A percentile compares a stretch with the other conserved stretches of the same genome.
Conservation (phyloP, 2,113 vertebrate genomes). For the Rattus rattus region DNA sequence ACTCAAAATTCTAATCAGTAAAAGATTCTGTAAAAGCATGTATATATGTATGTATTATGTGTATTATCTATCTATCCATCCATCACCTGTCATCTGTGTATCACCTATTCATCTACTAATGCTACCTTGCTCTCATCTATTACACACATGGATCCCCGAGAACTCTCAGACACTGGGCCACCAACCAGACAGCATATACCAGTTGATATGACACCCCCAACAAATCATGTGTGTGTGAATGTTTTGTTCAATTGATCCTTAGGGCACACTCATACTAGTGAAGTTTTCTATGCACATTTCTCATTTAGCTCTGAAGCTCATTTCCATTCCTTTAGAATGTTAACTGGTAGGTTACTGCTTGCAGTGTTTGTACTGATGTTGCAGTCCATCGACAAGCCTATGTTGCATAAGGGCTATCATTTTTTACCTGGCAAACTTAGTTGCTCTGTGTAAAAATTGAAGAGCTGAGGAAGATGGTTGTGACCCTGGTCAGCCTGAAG, state of each 20-base stretch:
- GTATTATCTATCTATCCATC: not conserved
- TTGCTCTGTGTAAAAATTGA: not conserved
- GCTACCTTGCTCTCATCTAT: not conserved
- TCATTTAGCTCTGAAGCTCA: not conserved
- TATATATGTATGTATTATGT: not conserved
- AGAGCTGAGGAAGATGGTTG: too few species aligned
- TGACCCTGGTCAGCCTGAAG: not conserved
- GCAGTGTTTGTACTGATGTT: fast-evolving
- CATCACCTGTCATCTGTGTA: not conserved
- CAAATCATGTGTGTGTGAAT: too few species aligned
- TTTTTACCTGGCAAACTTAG: not conserved
- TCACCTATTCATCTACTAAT: not conserved
- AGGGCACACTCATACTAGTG: not conserved
- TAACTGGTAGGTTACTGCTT: not conserved
- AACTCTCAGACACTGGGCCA: too few species aligned
- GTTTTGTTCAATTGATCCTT: not conserved
- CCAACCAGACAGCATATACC: too few species aligned
- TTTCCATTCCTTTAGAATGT: not conserved
- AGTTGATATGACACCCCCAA: too few species aligned
- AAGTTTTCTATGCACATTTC: not conserved
- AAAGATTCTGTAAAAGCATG: not conserved
- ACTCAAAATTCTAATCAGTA: not conserved
- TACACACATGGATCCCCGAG: not conserved
- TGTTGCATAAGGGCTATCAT: not conserved
- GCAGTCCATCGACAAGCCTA: fast-evolving